Percentiles rank a stretch among this genome's conserved stretches.
phyloP scores from a whole-genome alignment of 2,888 invertebrate genomes.

The Timandra comae region DNA sequence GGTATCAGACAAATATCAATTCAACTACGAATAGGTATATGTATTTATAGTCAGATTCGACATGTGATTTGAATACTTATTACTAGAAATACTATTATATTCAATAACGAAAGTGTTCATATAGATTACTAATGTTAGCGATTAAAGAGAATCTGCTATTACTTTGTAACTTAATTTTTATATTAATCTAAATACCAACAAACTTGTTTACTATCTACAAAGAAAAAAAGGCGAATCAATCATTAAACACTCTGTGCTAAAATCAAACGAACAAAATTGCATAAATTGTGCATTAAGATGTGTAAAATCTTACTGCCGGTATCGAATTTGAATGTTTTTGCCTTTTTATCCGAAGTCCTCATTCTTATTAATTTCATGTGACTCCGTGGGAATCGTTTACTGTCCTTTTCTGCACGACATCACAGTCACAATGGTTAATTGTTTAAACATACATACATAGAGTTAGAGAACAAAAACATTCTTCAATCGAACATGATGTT shows the following conservation, averaged over 20 bases:
- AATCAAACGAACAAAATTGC: slow-evolving; percentile 17
- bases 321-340: slow-evolving; percentile 78
- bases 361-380: slow-evolving; percentile 80
- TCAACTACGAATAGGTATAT: too few relatives aligned
- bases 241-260: slow-evolving; percentile 25
- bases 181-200: too few relatives aligned
- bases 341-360: slow-evolving; percentile 75
- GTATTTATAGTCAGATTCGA: too few relatives aligned
- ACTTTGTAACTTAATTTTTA: too few relatives aligned
- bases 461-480: too few relatives aligned
- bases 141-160: too few relatives aligned
- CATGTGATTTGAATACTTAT: too few relatives aligned
- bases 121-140: too few relatives aligned
- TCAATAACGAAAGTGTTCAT: too few relatives aligned
- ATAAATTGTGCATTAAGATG: slow-evolving; percentile 30
- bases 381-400: slow-evolving; percentile 73
- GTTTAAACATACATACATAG: slow-evolving; percentile 6
- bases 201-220: slow-evolving; percentile 3
- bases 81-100: too few relatives aligned
- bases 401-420: slow-evolving; percentile 62
- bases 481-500: too few relatives aligned
- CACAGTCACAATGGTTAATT: slow-evolving; percentile 30
- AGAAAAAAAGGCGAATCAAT: slow-evolving; percentile 1
- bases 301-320: slow-evolving; percentile 74
- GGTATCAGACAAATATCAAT: too few relatives aligned